A percentile compares a stretch with the other conserved stretches of the same genome.
These are phyloP conservation scores for Callimorpha dominula DNA, from an alignment of 2,888 invertebrate genomes.

Conservation along the genomic window DNA sequence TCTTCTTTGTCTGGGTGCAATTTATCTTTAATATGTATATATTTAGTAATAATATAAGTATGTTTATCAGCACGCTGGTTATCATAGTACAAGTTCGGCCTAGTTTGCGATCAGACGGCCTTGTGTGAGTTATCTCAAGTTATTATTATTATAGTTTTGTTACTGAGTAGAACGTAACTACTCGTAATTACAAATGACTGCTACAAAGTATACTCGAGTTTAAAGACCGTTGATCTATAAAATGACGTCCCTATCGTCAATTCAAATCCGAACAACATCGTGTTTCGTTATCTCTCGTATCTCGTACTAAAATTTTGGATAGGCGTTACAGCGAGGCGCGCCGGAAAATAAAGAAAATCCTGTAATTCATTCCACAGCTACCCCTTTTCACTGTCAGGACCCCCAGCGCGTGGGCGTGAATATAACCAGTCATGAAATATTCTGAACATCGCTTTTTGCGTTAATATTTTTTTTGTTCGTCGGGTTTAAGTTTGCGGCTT, in stretches of 20 bases:
- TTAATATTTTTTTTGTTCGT: constrained; percentile 36
- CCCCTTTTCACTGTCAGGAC: constrained; percentile 59
- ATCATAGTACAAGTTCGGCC: too few species aligned
- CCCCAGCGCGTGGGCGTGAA: constrained; percentile 47
- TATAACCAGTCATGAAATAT: constrained; percentile 45
- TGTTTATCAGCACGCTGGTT: too few species aligned
- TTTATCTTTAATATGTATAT: too few species aligned
- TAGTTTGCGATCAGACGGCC: too few species aligned
- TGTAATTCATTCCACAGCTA: constrained; percentile 49
- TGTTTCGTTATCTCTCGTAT: constrained; percentile 11
- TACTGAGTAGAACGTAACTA: too few species aligned
- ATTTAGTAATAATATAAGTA: too few species aligned
- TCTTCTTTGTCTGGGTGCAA: too few species aligned
- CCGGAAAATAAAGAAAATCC: constrained; percentile 44
- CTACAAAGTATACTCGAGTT: too few species aligned
- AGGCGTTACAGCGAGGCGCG: constrained; percentile 30
- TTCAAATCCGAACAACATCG: constrained; percentile 19
- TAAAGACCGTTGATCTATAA: not conserved
- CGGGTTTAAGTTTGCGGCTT: constrained; percentile 30
- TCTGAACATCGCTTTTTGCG: constrained; percentile 33
- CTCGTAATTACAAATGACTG: too few species aligned
- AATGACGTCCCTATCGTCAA: not conserved
- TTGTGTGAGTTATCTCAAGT: too few species aligned
- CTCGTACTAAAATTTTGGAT: constrained; percentile 28
- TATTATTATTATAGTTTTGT: too few species aligned